A percentile compares a stretch with the other conserved stretches of the same genome.
Evolutionary conservation across 2,888 invertebrate genomes (phyloP).

Genomic region (Drosophila prolongata): DNA sequence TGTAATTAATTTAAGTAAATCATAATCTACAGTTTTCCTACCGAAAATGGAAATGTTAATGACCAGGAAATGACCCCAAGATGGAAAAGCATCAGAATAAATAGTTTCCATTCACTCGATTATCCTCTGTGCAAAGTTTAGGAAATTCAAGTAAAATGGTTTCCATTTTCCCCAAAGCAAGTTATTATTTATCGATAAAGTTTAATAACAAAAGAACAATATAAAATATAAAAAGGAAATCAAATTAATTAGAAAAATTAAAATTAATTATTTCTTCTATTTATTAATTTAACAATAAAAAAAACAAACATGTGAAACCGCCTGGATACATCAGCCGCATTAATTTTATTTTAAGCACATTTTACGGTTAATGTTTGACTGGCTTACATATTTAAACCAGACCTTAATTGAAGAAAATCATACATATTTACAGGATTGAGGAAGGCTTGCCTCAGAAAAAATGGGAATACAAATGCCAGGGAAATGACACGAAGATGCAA

Average conservation of each 20-base stretch:
- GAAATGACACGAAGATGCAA: background rate
- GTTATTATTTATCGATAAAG: too few relatives aligned
- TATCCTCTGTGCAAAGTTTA: constrained; percentile 21
- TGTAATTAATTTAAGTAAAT: constrained; percentile 72
- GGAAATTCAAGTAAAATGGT: too few relatives aligned
- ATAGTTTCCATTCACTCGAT: constrained; percentile 11
- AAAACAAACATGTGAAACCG: too few relatives aligned
- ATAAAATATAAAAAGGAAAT: too few relatives aligned
- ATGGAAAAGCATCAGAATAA: constrained; percentile 20
- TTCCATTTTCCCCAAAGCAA: too few relatives aligned
- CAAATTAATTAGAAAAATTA: too few relatives aligned
- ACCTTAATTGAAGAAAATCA: background rate
- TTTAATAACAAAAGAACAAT: too few relatives aligned
- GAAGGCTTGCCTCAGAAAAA: background rate
- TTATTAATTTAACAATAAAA: too few relatives aligned
- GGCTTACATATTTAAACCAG: background rate
- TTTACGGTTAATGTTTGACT: too few relatives aligned
- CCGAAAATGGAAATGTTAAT: constrained; percentile 64
- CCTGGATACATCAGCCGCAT: too few relatives aligned
- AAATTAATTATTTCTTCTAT: too few relatives aligned
- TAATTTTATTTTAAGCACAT: too few relatives aligned
- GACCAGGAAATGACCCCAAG: constrained; percentile 62
- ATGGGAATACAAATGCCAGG: background rate
- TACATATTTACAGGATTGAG: background rate
- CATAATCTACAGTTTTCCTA: constrained; percentile 41